Base-by-base conservation (phyloP, 2,888 invertebrate genomes). In the Iselma pallidipennis region DNA sequence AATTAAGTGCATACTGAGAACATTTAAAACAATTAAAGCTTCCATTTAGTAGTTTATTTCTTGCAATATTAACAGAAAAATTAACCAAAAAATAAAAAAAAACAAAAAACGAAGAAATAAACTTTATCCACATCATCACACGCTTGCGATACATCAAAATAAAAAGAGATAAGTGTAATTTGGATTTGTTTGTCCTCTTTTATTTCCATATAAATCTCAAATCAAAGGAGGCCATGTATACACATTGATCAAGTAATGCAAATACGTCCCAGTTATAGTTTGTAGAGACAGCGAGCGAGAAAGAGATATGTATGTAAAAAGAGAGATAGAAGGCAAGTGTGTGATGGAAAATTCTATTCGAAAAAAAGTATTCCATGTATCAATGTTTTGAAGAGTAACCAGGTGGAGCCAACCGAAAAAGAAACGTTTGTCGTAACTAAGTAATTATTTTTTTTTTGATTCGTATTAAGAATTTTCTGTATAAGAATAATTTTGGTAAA, bases 11-110 rank as follows among this genome's bases (percentile, higher is more conserved):
- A 80, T 67, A 70, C 75, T 74, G 73, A 76, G 78, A 78, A 78
- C 77, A 55, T 49, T 53, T 76, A 74, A 77, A 71, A 78, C 76
- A 78, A 76, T 77, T 73, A 78, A 78, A 78, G 78, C 78, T 66
- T 63, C 53, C 42, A 57, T 37, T 37, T 37, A 66, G n/a, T 68
- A 72, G 74, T 72, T 74, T 73, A 70, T 72, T 72, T 74, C 66
- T 73, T 73, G 71, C 73, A 70, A 71, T n/a, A n/a, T 66, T 66
- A 67, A 59, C 54, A 60, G 26, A 57, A 56, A 57, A 57, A 63
- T 53, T 59, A 57, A 57, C 57, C 54, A 62, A 64, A 67, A 60
- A 71, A 68, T 58, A 64, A 58, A 66, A 63, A 64, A 67, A 61
- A 71, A 68, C 58, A 66, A 59, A 65, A n/a, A 63, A 64, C 59